phyloP scores from a whole-genome alignment of 2,888 invertebrate genomes.

The Sarcophaga subvicina region DNA sequence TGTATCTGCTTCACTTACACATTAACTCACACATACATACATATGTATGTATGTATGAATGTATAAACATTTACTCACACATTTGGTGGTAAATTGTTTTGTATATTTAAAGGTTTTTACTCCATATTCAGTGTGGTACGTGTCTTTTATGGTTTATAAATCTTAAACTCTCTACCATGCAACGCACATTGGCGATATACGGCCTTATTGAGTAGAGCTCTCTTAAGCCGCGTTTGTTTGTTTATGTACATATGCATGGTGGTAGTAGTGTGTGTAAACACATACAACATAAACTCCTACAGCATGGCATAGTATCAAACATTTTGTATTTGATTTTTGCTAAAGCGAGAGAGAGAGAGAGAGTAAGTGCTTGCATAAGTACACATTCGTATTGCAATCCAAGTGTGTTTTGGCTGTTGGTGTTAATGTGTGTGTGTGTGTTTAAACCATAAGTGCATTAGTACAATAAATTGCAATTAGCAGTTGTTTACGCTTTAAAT shows the following conservation, averaged over 20 bases:
- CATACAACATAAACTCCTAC: too few relatives aligned
- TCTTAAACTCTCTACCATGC: slow-evolving; percentile 12
- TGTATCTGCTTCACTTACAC: neutral
- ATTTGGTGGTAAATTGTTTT: slow-evolving; percentile 17
- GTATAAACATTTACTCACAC: neutral
- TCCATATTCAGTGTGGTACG: neutral
- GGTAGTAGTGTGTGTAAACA: too few relatives aligned
- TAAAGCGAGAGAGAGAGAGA: too few relatives aligned
- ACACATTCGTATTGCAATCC: neutral
- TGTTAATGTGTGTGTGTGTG: slow-evolving; percentile 38
- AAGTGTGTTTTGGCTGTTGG: slow-evolving; percentile 21
- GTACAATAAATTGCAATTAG: slow-evolving; percentile 68
- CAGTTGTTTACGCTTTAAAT: slow-evolving; percentile 61
- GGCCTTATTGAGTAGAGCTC: slow-evolving; percentile 4
- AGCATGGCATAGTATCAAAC: neutral
- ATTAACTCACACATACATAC: neutral
- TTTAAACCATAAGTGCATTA: slow-evolving; percentile 60
- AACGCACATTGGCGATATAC: too few relatives aligned
- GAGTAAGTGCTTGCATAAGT: neutral
- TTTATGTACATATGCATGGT: too few relatives aligned
- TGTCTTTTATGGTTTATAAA: slow-evolving; percentile 51
- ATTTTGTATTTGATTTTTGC: neutral
- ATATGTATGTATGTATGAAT: neutral
- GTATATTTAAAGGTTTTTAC: slow-evolving; percentile 16
- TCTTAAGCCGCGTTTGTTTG: neutral